A percentile compares a stretch with the other conserved stretches of the same genome.
These are phyloP conservation scores for Montipora sp. DNA, from an alignment of 64 coral and sea anemone species.

Conservation along the genomic window DNA sequence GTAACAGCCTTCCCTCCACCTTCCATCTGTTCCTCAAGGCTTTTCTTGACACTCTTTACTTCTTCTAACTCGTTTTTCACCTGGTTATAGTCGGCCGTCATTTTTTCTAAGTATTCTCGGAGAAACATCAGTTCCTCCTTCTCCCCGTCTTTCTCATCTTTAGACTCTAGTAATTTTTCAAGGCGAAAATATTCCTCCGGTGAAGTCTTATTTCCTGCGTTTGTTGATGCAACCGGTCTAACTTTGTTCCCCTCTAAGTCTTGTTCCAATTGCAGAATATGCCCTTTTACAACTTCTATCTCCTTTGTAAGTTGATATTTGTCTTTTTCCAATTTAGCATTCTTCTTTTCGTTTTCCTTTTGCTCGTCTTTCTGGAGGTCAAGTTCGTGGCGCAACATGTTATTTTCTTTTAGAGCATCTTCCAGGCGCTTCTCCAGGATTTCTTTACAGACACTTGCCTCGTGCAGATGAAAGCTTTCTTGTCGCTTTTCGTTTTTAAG, in stretches of 20 bases:
- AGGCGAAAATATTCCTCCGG: not conserved
- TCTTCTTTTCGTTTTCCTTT: slow-evolving; percentile 6
- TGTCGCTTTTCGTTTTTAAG: slow-evolving; percentile 71
- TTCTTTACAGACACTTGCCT: slow-evolving; percentile 86
- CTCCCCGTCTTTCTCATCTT: not conserved
- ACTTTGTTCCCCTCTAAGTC: not conserved
- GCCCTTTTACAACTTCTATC: not conserved
- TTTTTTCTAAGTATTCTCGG: not conserved
- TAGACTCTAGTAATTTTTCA: not conserved
- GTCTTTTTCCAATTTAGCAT: slow-evolving; percentile 35
- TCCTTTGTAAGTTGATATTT: slow-evolving; percentile 19
- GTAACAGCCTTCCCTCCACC: not conserved
- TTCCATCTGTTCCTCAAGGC: slow-evolving; percentile 11
- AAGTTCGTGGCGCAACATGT: slow-evolving; percentile 67
- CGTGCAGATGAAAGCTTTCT: slow-evolving; percentile 69
- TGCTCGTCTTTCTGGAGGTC: slow-evolving; percentile 56
- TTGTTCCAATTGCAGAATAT: not conserved
- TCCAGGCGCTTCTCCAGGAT: slow-evolving; percentile 82
- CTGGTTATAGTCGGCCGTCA: not conserved
- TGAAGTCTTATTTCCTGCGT: not conserved
- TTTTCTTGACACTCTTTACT: not conserved
- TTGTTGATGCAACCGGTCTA: not conserved
- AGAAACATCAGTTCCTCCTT: not conserved
- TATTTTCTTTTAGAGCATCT: slow-evolving; percentile 75
- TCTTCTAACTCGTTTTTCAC: slow-evolving; percentile 2